A percentile compares a stretch with the other conserved stretches of the same genome.
Evolutionary conservation across 2,797 vertebrate species (phyloP).

Genomic region (Sebastes trivittatus): DNA sequence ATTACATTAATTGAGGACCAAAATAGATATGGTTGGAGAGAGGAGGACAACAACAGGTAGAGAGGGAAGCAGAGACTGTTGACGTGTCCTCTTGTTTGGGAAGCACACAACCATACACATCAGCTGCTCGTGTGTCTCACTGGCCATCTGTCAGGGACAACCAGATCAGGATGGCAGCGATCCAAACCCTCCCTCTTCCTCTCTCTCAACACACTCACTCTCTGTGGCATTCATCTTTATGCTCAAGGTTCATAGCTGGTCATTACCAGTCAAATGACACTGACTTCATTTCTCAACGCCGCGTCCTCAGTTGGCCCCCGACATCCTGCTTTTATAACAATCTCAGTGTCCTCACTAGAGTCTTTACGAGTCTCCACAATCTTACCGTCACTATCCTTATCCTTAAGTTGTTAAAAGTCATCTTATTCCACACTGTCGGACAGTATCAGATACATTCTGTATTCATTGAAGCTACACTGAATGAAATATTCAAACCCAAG

Average conservation of each 20-base stretch:
- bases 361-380: not conserved
- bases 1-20: slow-evolving; percentile 31
- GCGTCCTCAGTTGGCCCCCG: slow-evolving; percentile 18
- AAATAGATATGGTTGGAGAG: slow-evolving; percentile 15
- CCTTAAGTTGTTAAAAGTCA: not conserved
- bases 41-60: slow-evolving; percentile 12
- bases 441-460: not conserved
- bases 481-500: not conserved
- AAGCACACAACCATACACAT: slow-evolving; percentile 45
- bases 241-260: slow-evolving; percentile 48
- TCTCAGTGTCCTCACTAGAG: not conserved
- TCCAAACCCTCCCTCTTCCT: slow-evolving; percentile 30
- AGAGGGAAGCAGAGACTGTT: not conserved
- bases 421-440: not conserved
- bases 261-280: slow-evolving; percentile 41
- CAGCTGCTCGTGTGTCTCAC: slow-evolving; percentile 48
- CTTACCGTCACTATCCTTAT: not conserved
- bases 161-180: slow-evolving; percentile 53
- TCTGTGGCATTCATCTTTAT: slow-evolving; percentile 33
- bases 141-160: slow-evolving; percentile 67
- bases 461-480: not conserved
- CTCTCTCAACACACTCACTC: not conserved
- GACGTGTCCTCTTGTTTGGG: slow-evolving; percentile 28
- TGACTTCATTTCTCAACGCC: slow-evolving; percentile 27
- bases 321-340: not conserved